Conservation (phyloP, 2,797 vertebrate genomes). For the Sternotherus odoratus region DNA sequence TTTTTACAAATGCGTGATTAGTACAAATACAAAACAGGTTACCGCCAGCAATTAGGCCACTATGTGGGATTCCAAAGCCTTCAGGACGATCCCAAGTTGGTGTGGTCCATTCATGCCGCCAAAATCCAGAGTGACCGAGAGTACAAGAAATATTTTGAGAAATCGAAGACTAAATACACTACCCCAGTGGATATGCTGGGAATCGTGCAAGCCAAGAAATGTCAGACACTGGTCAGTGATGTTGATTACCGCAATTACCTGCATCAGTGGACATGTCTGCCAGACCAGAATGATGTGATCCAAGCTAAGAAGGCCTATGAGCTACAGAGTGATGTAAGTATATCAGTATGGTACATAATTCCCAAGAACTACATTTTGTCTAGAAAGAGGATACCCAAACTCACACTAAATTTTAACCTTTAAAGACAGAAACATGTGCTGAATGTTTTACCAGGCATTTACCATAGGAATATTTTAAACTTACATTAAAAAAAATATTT, state of each 20-base stretch:
- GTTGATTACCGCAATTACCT: slow-evolving; percentile 89
- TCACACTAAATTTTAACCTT: neutral
- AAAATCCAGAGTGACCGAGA: slow-evolving; percentile 91
- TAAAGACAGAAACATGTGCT: neutral
- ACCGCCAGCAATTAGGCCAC: slow-evolving; percentile 91
- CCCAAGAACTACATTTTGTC: neutral
- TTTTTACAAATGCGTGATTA: slow-evolving; percentile 59
- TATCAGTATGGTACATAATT: neutral
- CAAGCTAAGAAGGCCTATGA: slow-evolving; percentile 93
- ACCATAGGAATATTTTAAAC: neutral
- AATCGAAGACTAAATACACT: slow-evolving; percentile 90
- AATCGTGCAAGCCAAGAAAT: slow-evolving; percentile 89
- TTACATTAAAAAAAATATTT: neutral
- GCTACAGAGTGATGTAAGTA: slow-evolving; percentile 92
- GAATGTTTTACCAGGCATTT: neutral
- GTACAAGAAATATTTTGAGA: slow-evolving; percentile 94
- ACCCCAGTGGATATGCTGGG: slow-evolving; percentile 92
- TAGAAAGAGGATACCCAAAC: neutral
- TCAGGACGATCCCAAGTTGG: slow-evolving; percentile 88
- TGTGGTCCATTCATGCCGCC: slow-evolving; percentile 87
- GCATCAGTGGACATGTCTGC: slow-evolving; percentile 94
- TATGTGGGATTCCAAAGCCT: slow-evolving; percentile 88
- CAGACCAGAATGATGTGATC: slow-evolving; percentile 93
- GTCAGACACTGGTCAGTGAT: slow-evolving; percentile 91
- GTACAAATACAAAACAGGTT: slow-evolving; percentile 91